phyloP scores from a whole-genome alignment of 2,113 vertebrate species.

The Aramus guarauna region DNA sequence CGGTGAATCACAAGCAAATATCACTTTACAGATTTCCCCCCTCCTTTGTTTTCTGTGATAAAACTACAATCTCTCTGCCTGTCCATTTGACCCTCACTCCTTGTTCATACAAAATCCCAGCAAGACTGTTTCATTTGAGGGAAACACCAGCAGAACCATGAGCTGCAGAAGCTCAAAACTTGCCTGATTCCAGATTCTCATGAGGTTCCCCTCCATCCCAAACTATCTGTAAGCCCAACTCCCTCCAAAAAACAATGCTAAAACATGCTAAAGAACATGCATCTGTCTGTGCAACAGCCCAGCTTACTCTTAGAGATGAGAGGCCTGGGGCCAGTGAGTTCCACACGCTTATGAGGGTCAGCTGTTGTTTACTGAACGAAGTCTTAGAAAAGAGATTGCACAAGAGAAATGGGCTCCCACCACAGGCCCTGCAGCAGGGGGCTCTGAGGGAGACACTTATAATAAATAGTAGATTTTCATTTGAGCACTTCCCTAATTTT shows the following conservation, averaged over 20 bases:
- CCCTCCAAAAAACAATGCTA: accelerated
- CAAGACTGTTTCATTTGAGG: background rate
- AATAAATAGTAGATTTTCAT: background rate
- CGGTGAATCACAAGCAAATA: background rate
- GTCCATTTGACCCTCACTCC: background rate
- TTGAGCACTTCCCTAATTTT: background rate
- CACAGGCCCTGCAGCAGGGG: background rate
- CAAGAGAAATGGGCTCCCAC: background rate
- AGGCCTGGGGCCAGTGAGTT: background rate
- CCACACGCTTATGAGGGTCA: background rate
- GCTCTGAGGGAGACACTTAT: background rate
- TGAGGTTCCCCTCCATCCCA: background rate
- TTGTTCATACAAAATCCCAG: background rate
- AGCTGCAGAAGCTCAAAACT: background rate
- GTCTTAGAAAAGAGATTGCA: background rate
- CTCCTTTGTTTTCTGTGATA: background rate
- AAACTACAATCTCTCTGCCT: background rate
- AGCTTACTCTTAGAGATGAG: background rate
- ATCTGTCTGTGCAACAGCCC: background rate
- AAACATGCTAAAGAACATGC: background rate
- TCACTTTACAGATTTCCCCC: background rate
- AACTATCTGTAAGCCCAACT: background rate
- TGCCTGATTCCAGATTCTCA: background rate
- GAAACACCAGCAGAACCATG: background rate
- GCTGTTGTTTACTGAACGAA: slow-evolving; percentile 16